phyloP scores from a whole-genome alignment of 2,888 invertebrate species.

The Ectobius pallidus region DNA sequence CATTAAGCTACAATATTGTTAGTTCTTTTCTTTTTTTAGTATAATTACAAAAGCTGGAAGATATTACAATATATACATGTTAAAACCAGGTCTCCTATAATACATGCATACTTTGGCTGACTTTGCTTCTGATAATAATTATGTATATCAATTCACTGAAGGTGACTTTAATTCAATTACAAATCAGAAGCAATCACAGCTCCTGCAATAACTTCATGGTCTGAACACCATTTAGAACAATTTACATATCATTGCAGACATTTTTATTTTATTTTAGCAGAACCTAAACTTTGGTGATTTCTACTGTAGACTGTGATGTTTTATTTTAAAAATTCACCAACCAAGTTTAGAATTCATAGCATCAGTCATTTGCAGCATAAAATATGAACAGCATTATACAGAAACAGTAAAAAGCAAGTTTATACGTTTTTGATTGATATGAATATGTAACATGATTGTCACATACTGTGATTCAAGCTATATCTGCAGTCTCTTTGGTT shows the following conservation, averaged over 20 bases:
- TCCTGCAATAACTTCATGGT: neutral
- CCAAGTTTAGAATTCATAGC: too few relatives aligned
- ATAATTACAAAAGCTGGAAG: constrained; percentile 51
- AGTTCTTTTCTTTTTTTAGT: neutral
- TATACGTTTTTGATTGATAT: neutral
- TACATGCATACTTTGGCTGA: constrained; percentile 36
- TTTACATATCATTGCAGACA: too few relatives aligned
- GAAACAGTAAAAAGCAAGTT: too few relatives aligned
- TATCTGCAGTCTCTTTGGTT: neutral
- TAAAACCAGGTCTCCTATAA: constrained; percentile 38
- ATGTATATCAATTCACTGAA: too few relatives aligned
- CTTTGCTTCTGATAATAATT: constrained; percentile 1
- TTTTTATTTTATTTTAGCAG: too few relatives aligned
- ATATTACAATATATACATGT: constrained; percentile 43
- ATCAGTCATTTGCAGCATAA: too few relatives aligned
- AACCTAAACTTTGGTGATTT: too few relatives aligned
- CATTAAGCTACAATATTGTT: neutral
- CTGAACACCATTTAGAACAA: too few relatives aligned
- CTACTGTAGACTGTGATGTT: neutral
- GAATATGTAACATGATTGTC: neutral
- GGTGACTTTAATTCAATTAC: neutral
- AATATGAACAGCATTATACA: too few relatives aligned
- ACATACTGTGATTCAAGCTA: neutral
- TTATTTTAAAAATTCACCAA: too few relatives aligned
- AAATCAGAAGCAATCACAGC: neutral